These are phyloP conservation scores for Ormyrus nitidulus DNA, from an alignment of 2,888 invertebrate species.

Conservation along the genomic window DNA sequence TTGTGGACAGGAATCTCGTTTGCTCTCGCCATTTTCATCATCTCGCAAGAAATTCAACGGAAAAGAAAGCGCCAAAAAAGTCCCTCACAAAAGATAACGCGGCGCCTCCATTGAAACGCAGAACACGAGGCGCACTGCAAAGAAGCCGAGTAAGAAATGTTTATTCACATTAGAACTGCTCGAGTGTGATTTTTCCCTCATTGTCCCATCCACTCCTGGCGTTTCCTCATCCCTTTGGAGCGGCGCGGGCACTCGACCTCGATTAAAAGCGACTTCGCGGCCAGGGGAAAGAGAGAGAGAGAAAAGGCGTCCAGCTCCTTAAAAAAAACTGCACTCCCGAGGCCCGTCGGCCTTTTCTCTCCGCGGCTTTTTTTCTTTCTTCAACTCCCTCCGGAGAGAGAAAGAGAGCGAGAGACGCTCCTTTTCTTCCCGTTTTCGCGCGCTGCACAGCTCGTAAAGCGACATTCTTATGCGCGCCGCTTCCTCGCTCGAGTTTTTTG, in stretches of 20 bases:
- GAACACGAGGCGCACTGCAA: too few relatives aligned
- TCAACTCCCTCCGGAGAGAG: background rate
- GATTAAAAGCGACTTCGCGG: slow-evolving; percentile 54
- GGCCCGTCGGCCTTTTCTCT: background rate
- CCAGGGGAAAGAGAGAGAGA: background rate
- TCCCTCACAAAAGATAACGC: too few relatives aligned
- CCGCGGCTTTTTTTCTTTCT: background rate
- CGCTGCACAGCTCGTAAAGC: slow-evolving; percentile 38
- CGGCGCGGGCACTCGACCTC: slow-evolving; percentile 51
- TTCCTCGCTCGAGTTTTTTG: background rate
- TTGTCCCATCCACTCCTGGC: slow-evolving; percentile 22
- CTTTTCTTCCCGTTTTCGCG: slow-evolving; percentile 33
- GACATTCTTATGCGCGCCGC: slow-evolving; percentile 30
- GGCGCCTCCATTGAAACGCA: too few relatives aligned
- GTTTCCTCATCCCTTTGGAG: slow-evolving; percentile 23
- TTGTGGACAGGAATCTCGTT: too few relatives aligned
- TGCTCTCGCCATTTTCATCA: too few relatives aligned
- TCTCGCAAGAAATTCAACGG: too few relatives aligned
- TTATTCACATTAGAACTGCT: background rate
- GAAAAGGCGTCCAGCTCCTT: slow-evolving; percentile 27
- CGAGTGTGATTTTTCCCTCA: slow-evolving; percentile 3
- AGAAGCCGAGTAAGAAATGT: slow-evolving; percentile 2
- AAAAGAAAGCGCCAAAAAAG: too few relatives aligned
- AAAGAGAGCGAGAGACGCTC: slow-evolving; percentile 24
- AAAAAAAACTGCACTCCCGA: slow-evolving; percentile 18